Conservation (phyloP, 2,797 vertebrate genomes). For the Anguilla marmorata region DNA sequence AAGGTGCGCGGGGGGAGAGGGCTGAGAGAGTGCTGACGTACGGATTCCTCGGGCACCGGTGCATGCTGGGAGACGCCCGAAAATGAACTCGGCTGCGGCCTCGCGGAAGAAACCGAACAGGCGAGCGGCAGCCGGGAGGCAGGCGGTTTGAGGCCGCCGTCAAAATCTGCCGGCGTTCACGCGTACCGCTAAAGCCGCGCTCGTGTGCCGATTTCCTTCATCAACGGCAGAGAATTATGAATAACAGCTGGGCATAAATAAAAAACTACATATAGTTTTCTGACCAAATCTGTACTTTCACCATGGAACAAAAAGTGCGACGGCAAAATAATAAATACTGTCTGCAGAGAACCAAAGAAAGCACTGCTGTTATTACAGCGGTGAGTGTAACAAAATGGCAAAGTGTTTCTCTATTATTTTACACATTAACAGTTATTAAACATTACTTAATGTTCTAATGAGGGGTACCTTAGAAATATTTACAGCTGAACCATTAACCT, state of each 20-base stretch:
- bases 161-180: neutral
- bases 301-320: neutral
- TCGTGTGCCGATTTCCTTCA: neutral
- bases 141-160: neutral
- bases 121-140: neutral
- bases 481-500: neutral
- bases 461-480: neutral
- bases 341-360: neutral
- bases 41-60: constrained; percentile 2
- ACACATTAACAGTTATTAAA: neutral
- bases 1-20: neutral
- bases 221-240: neutral
- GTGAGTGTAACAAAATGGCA: neutral
- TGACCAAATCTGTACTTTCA: neutral
- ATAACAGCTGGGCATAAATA: neutral
- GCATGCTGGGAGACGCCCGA: constrained; percentile 20
- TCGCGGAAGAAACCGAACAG: neutral
- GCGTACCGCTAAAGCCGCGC: neutral
- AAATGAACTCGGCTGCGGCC: neutral
- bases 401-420: neutral
- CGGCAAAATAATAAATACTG: no score
- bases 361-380: neutral
- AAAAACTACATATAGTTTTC: neutral
- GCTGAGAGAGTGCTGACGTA: neutral
- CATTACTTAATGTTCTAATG: neutral